Evolutionary conservation across 2,888 invertebrate species (phyloP).

Genomic region (Stomorhina lunata): DNA sequence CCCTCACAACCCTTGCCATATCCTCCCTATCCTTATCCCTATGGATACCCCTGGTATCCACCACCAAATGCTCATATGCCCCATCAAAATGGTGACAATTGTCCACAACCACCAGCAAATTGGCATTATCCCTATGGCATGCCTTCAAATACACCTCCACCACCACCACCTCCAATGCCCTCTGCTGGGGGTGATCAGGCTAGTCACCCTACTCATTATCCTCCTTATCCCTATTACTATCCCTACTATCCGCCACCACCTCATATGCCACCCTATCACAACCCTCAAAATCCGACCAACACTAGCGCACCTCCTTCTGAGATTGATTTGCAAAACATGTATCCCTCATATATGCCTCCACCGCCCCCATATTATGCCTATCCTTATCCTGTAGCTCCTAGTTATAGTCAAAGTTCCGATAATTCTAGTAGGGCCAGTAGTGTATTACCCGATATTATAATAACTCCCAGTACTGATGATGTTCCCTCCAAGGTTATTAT

Average conservation of each 20-base stretch:
- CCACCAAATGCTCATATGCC: slow-evolving; percentile 67
- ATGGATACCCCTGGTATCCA: slow-evolving; percentile 76
- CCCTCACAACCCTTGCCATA: slow-evolving; percentile 59
- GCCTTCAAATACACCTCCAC: slow-evolving; percentile 45
- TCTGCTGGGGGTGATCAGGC: slow-evolving; percentile 22
- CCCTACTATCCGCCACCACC: slow-evolving; percentile 70
- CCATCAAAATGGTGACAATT: slow-evolving; percentile 65
- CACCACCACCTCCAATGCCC: slow-evolving; percentile 25
- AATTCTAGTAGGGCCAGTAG: slow-evolving; percentile 74
- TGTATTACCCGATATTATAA: slow-evolving; percentile 77
- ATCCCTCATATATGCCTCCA: slow-evolving; percentile 68
- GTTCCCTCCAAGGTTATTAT: slow-evolving; percentile 73
- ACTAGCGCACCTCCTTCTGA: slow-evolving; percentile 45
- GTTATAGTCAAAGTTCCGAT: slow-evolving; percentile 72
- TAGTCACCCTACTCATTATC: slow-evolving; percentile 64
- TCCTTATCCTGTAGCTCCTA: slow-evolving; percentile 72
- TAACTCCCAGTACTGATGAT: slow-evolving; percentile 77
- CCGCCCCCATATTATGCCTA: slow-evolving; percentile 67
- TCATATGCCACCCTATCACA: slow-evolving; percentile 63
- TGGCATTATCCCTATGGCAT: slow-evolving; percentile 66
- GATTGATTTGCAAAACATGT: slow-evolving; percentile 70
- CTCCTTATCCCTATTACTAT: slow-evolving; percentile 74
- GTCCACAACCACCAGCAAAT: slow-evolving; percentile 37
- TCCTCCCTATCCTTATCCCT: slow-evolving; percentile 74
- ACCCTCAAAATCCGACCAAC: slow-evolving; percentile 45